These are phyloP conservation scores for Todiramphus chloris DNA, from an alignment of 2,113 vertebrate species.

Conservation along the genomic window DNA sequence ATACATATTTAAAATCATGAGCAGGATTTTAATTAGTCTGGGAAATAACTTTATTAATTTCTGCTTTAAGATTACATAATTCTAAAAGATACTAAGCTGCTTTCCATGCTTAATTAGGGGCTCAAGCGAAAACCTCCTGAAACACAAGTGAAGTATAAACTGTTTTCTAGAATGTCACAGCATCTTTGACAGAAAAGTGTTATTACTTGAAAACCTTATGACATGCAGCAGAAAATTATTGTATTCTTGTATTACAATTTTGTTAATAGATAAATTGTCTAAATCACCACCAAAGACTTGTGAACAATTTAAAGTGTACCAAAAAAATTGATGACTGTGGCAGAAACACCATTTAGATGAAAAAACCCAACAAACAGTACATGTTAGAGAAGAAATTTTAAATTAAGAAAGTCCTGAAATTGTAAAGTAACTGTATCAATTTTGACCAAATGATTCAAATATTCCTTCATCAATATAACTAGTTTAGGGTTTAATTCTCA, in stretches of 20 bases:
- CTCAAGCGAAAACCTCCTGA: background rate
- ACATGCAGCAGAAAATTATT: background rate
- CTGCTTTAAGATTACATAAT: background rate
- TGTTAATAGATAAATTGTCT: background rate
- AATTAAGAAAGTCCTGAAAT: background rate
- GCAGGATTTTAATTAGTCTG: background rate
- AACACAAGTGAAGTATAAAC: background rate
- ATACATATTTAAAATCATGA: background rate
- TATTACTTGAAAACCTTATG: background rate
- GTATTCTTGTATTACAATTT: background rate
- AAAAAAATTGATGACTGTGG: background rate
- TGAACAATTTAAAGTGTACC: background rate
- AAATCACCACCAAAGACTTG: background rate
- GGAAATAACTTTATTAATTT: conserved; percentile 5
- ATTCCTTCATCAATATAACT: background rate
- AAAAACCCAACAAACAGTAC: background rate
- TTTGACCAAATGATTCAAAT: background rate
- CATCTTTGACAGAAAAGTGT: background rate
- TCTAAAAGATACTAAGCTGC: background rate
- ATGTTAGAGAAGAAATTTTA: background rate
- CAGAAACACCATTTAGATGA: background rate
- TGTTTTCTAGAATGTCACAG: background rate
- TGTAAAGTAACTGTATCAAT: background rate
- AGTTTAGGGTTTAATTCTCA: background rate
- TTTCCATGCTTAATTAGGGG: conserved; percentile 6